A percentile compares a stretch with the other conserved stretches of the same genome.
Evolutionary conservation across 2,797 vertebrate genomes (phyloP).

Genomic region (Crenichthys baileyi): DNA sequence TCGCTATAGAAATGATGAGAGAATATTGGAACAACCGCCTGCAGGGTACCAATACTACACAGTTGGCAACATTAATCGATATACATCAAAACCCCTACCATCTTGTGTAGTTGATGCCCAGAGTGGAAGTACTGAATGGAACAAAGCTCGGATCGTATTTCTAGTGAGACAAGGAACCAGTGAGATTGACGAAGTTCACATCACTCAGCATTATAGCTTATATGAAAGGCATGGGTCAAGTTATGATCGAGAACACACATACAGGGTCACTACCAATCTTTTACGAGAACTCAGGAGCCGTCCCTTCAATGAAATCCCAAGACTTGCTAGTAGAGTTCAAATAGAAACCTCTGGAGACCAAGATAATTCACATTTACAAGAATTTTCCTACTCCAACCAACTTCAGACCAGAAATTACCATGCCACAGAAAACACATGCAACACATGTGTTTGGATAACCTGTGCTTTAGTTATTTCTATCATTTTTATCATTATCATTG

Average conservation of each 20-base stretch:
- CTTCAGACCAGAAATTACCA: background rate
- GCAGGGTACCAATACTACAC: conserved; percentile 1
- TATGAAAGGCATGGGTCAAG: background rate
- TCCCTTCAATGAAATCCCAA: background rate
- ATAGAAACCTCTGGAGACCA: background rate
- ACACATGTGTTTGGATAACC: background rate
- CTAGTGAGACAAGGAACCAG: too few relatives aligned
- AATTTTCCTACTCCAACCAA: background rate
- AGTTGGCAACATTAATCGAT: conserved; percentile 4
- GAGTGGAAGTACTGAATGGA: background rate
- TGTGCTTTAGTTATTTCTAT: background rate
- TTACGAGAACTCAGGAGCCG: background rate
- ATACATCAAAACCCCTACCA: background rate
- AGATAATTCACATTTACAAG: background rate
- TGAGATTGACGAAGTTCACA: background rate
- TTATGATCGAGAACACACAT: background rate
- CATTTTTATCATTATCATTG: background rate
- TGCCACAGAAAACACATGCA: background rate
- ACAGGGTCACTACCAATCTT: background rate
- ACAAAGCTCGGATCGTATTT: conserved; percentile 12
- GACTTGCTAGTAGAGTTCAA: background rate
- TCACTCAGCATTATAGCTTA: background rate
- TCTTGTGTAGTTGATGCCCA: background rate
- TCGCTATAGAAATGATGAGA: background rate
- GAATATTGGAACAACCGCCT: background rate